Base-by-base conservation (phyloP, 2,888 invertebrate species). In the Sesia apiformis region DNA sequence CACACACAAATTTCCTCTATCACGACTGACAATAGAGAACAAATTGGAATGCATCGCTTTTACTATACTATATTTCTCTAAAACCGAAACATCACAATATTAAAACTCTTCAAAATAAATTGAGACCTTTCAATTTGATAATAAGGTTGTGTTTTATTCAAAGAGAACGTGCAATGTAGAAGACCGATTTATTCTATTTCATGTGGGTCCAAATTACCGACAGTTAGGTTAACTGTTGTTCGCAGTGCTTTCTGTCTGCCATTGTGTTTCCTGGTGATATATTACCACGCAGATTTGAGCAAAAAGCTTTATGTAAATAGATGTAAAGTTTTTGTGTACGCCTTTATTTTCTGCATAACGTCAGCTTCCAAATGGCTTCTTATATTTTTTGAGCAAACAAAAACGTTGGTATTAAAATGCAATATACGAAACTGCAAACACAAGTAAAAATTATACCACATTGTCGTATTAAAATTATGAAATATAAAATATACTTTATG, bases 191-290 rank as follows among this genome's bases (percentile, higher is more conserved):
- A 79, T 81, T 78, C 75, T 79, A 79, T 81, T 79, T 72, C 73
- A 78, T 78, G 77, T 68, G 70, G 67, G 76, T 70, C 76, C 73
- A 77, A 84, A 85, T 84, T 81, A 78, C 81, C 72, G 70, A 77
- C 81, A 77, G 81, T 86, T 85, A 83, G 77, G 76, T 79, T 84
- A 81, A 83, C 80, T 79, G 82, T 79, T 77, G 79, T 76, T 77
- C 72, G 71, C 56, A 76, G 73, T 76, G 76, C 76, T 78, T 78
- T 79, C 77, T 78, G 72, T 77, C 72, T 67, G 63, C 74, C 74
- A 73, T 80, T 79, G 81, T 84, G 69, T 67, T 69, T 63, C 64
- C 65, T 64, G 58, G 70, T 84, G 81, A 84, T 84, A 70, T 77
- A 82, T 79, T 67, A 63, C 72, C 61, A 63, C 65, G 63, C 66